phyloP scores from a whole-genome alignment of 2,797 vertebrate genomes.

The Gorsachius magnificus region DNA sequence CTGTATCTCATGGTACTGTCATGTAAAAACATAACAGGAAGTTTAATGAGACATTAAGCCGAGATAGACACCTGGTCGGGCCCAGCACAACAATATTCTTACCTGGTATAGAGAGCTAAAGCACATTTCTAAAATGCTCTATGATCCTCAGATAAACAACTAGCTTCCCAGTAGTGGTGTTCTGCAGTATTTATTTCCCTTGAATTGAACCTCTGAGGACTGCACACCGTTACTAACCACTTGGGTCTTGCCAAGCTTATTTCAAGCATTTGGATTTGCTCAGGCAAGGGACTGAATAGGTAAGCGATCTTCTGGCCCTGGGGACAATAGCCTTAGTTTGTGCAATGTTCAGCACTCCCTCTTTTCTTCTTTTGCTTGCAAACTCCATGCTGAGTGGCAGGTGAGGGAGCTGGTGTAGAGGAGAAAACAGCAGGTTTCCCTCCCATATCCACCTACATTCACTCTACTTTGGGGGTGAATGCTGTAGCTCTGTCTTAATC shows the following conservation, averaged over 20 bases:
- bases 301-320: background rate
- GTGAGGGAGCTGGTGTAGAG: background rate
- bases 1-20: background rate
- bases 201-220: background rate
- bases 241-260: background rate
- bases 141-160: background rate
- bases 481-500: background rate
- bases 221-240: rapidly evolving
- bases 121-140: background rate
- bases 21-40: background rate
- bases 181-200: background rate
- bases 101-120: background rate
- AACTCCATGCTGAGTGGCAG: background rate
- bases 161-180: background rate
- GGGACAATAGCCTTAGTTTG: background rate
- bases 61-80: background rate
- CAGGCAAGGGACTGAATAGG: background rate
- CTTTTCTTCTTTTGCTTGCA: background rate
- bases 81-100: background rate
- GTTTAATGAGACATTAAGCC: background rate
- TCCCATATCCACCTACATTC: background rate
- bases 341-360: background rate
- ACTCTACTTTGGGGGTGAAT: background rate
- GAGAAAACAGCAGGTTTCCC: background rate
- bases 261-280: background rate